Conservation (phyloP, 2,797 vertebrate species). For the Arctocebus calabarensis region DNA sequence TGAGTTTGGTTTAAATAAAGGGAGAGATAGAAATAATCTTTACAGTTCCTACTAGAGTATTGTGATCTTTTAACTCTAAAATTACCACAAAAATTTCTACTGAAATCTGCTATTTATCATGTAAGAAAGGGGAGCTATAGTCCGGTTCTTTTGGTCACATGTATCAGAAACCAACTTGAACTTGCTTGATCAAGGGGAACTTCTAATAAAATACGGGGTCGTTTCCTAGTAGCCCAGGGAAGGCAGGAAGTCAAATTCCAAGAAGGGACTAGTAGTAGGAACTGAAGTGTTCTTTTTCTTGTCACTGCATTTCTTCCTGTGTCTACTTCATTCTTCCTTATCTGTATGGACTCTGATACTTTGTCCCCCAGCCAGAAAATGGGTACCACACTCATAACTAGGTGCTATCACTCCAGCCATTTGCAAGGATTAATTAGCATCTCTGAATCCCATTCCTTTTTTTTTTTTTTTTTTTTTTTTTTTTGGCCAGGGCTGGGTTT, state of each 20-base stretch:
- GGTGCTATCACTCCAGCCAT: not conserved
- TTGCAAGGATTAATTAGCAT: not conserved
- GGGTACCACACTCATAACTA: not conserved
- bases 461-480: too few species aligned
- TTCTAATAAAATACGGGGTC: not conserved
- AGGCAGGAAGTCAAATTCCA: conserved; percentile 8
- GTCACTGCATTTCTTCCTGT: not conserved
- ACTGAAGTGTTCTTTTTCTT: not conserved
- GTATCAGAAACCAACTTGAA: conserved; percentile 1
- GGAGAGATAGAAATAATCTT: not conserved
- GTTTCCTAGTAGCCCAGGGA: not conserved
- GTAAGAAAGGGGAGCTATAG: not conserved
- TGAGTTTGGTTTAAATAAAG: conserved; percentile 29
- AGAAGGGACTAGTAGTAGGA: not conserved
- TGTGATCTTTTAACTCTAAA: conserved; percentile 43
- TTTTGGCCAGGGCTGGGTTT: too few species aligned
- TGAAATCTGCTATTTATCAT: not conserved
- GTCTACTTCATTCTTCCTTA: not conserved
- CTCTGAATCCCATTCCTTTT: not conserved
- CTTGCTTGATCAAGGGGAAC: conserved; percentile 16
- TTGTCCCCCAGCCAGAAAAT: not conserved
- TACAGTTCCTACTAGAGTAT: not conserved
- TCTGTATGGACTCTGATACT: not conserved
- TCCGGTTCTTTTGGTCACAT: conserved; percentile 10
- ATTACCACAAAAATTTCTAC: conserved; percentile 31